Evolutionary conservation across 2,888 invertebrate genomes (phyloP).

Genomic region (Allolobophora icterica): DNA sequence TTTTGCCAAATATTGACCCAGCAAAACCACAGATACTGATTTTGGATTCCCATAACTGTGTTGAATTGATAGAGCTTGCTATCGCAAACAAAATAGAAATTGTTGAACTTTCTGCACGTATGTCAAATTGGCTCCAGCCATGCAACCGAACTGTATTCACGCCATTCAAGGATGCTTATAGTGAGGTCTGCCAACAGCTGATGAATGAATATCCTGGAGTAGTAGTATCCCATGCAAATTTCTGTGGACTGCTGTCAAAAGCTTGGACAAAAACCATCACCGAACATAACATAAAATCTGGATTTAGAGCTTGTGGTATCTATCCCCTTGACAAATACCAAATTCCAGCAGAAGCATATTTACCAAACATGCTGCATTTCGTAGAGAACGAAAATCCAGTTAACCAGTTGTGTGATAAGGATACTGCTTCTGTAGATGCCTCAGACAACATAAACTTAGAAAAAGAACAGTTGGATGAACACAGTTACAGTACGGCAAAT

Average conservation of each 20-base stretch:
- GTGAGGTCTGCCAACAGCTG: background rate
- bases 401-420: no score
- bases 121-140: background rate
- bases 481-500: no score
- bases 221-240: background rate
- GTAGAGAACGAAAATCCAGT: background rate
- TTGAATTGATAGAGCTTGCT: background rate
- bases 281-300: background rate
- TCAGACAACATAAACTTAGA: no score
- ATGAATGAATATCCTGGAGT: background rate
- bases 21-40: background rate
- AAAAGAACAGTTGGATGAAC: no score
- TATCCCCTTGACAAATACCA: background rate
- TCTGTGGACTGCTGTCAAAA: background rate
- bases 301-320: background rate
- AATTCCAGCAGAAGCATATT: background rate
- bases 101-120: background rate
- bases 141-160: background rate
- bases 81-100: background rate
- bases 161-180: background rate
- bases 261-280: background rate
- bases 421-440: no score
- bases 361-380: background rate
- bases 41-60: background rate
- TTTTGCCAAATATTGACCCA: background rate